Percentiles rank a stretch among this genome's conserved stretches.
Conservation (phyloP, 2,113 vertebrate species). For the Gymnocephalus cernua region DNA sequence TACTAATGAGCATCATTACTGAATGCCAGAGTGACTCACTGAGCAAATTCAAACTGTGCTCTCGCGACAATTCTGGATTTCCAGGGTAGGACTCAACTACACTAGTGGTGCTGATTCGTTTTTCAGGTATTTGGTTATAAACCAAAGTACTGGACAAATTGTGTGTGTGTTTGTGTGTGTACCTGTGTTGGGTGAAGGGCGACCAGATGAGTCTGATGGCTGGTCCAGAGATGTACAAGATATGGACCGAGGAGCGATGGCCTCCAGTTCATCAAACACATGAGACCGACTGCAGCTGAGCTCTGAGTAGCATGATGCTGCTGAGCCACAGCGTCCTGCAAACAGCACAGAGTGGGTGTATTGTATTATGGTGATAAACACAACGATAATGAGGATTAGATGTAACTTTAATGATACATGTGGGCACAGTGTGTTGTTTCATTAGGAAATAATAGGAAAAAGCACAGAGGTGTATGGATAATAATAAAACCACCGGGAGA, state of each 20-base stretch:
- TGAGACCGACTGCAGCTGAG: constrained; percentile 65
- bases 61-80: too few relatives aligned
- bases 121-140: too few relatives aligned
- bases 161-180: constrained; percentile 3
- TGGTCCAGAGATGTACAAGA: constrained; percentile 70
- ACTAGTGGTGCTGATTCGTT: too few relatives aligned
- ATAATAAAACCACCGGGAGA: constrained; percentile 7
- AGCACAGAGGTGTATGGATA: neutral
- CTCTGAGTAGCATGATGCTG: constrained; percentile 60
- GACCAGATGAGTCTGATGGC: constrained; percentile 48
- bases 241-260: constrained; percentile 63
- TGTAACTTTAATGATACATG: constrained; percentile 19
- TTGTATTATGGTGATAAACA: neutral
- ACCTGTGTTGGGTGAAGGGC: constrained; percentile 71
- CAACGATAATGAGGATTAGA: constrained; percentile 25
- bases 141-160: neutral
- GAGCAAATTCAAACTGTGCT: too few relatives aligned
- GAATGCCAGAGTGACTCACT: too few relatives aligned
- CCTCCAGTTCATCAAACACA: constrained; percentile 81
- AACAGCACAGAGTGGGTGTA: constrained; percentile 37
- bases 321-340: constrained; percentile 52
- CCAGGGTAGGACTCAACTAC: too few relatives aligned
- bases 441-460: constrained; percentile 27
- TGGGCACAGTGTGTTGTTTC: constrained; percentile 22
- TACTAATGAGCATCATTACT: too few relatives aligned